These are phyloP conservation scores for Regulus satrapa DNA, from an alignment of 2,113 vertebrate species.

Conservation along the genomic window DNA sequence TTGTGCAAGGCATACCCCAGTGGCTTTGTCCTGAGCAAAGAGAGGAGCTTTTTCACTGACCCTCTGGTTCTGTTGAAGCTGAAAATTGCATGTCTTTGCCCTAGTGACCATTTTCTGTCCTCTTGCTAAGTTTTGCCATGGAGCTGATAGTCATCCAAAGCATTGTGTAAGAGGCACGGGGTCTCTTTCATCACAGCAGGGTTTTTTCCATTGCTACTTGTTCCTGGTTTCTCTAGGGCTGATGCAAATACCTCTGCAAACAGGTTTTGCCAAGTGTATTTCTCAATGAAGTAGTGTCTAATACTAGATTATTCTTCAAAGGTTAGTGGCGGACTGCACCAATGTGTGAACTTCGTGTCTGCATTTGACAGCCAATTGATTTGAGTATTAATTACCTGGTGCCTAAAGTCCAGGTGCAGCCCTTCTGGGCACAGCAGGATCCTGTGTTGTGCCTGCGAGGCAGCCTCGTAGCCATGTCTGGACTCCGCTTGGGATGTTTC, in stretches of 20 bases:
- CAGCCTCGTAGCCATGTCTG: not conserved
- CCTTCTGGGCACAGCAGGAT: constrained; percentile 1
- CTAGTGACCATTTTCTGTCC: not conserved
- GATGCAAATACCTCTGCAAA: not conserved
- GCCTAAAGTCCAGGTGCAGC: constrained; percentile 53
- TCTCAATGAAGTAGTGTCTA: constrained; percentile 60
- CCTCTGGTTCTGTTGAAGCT: not conserved
- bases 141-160: not conserved
- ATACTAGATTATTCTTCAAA: constrained; percentile 68
- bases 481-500: constrained; percentile 31
- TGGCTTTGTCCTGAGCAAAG: not conserved
- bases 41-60: not conserved
- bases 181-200: rapidly evolving
- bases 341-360: constrained; percentile 76
- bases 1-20: not conserved
- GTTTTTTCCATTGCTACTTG: not conserved
- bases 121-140: not conserved
- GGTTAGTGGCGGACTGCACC: constrained; percentile 64
- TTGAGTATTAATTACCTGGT: constrained; percentile 81
- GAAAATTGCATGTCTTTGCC: not conserved
- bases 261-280: constrained; percentile 28
- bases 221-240: not conserved
- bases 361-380: constrained; percentile 75
- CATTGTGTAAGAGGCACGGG: not conserved
- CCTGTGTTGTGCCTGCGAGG: not conserved